Evolutionary conservation across 1,140 invertebrate genomes (phyloP).

Genomic region (Pseudobourletiella spinata): DNA sequence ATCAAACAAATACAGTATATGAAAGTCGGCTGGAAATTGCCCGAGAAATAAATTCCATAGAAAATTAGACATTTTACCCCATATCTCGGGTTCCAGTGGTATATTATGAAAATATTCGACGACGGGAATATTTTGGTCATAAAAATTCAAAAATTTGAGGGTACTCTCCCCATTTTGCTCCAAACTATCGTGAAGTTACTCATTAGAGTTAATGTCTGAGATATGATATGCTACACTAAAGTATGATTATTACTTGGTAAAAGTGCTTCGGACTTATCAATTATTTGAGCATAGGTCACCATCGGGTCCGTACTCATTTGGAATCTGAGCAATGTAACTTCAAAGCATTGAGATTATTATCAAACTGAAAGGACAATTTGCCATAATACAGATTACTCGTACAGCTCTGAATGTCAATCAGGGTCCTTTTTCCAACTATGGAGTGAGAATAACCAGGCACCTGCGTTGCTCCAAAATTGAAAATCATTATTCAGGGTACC

Average conservation of each 20-base stretch:
- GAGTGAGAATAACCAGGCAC: slow-evolving; percentile 4
- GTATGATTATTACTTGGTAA: neutral
- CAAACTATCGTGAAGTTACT: too few relatives aligned
- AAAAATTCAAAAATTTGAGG: too few relatives aligned
- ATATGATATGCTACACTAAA: too few relatives aligned
- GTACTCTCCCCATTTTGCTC: too few relatives aligned
- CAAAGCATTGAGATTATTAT: neutral
- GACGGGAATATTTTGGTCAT: too few relatives aligned
- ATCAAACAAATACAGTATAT: too few relatives aligned
- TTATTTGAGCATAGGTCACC: neutral
- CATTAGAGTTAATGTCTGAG: too few relatives aligned
- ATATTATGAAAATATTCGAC: too few relatives aligned
- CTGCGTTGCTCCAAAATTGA: neutral
- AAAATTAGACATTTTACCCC: too few relatives aligned
- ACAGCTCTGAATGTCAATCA: slow-evolving; percentile 7
- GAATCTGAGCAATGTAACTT: neutral
- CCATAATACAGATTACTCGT: neutral
- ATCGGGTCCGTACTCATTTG: neutral
- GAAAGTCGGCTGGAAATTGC: too few relatives aligned
- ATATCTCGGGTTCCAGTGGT: too few relatives aligned
- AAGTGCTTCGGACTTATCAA: neutral
- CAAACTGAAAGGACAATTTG: neutral
- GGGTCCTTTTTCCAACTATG: neutral
- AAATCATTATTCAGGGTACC: neutral
- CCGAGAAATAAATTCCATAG: too few relatives aligned